Conservation (phyloP, 2,113 vertebrate genomes). For the Eptesicus fuscus region DNA sequence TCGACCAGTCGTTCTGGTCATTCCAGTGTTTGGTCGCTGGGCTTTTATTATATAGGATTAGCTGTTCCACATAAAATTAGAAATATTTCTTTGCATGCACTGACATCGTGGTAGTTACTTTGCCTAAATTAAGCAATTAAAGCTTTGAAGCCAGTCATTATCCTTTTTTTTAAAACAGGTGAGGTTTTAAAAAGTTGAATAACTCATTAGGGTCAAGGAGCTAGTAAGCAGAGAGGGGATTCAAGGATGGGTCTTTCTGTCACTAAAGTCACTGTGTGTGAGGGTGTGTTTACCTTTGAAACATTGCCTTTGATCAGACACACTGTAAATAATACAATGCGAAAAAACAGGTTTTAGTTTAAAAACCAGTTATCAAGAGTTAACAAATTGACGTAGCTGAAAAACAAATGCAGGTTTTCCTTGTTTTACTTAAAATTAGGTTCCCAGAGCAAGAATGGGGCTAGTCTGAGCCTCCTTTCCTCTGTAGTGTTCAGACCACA, state of each 20-base stretch:
- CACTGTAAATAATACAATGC: not conserved
- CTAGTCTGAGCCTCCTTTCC: not conserved
- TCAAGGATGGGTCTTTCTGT: not conserved
- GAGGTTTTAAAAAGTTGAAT: not conserved
- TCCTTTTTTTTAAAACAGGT: not conserved
- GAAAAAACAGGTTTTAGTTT: not conserved
- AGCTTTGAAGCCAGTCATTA: not conserved
- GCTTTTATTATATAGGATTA: not conserved
- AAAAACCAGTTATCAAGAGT: not conserved
- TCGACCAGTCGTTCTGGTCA: too few relatives aligned
- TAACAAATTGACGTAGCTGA: not conserved
- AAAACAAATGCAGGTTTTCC: not conserved
- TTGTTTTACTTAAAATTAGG: not conserved
- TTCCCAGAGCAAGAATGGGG: not conserved
- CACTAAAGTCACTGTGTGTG: not conserved
- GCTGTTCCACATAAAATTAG: not conserved
- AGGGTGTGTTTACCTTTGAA: not conserved
- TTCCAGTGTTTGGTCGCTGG: too few relatives aligned
- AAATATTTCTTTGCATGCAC: not conserved
- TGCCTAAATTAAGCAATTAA: not conserved
- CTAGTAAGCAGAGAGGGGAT: not conserved
- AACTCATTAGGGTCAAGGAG: not conserved
- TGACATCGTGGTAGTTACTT: not conserved
- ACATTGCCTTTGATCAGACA: not conserved
- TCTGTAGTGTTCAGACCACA: fast-evolving